Evolutionary conservation across 2,888 invertebrate genomes (phyloP), one percentile per base, ranked within the genome.

Genomic region (Lochmaea capreae): DNA sequence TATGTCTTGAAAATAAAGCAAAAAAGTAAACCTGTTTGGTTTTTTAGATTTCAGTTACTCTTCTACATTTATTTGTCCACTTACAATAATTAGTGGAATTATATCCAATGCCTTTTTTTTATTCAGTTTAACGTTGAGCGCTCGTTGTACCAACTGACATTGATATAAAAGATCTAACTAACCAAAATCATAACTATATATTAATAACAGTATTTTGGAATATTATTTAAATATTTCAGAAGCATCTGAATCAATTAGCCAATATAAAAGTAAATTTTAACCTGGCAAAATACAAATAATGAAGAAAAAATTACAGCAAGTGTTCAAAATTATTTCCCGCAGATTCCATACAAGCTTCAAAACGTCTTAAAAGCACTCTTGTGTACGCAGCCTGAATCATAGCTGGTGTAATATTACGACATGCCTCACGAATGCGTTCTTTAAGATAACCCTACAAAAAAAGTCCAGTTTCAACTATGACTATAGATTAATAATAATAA

Each of bases 21-120:
- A 62, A 57, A 42, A 67, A 72, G 67, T 62, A 62, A 72, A 67
- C 67, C 46, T 62, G 67, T 67, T 67, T 62, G 33, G 16, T 67
- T 72, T 67, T 72, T 71, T 71, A 71, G 58, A 49, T 71, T 71
- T 65, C 71, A 71, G 65, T 65, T 72, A 66, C 72, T 67, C 57
- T 67, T 72, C 67, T 72, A 61, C 46, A 66, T 70, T 73, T 66
- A 69, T 73, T 65, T 66, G 65, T 70, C 71, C 62, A 71, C 66
- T 74, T 59, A 52, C 61, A 59, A 66, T 69, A 73, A 73, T 73
- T 69, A 70, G 61, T 69, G 65, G 52, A 66, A 65, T 70, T 70
- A 65, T 72, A 67, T 67, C 61, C 33, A 11, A 16, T 18, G 42
- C 43, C 52, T 62, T 62, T 67, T 72, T 70, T 67, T 49, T 22